Conservation (phyloP, 1,140 invertebrate genomes). For the Drosophila chauvacae region DNA sequence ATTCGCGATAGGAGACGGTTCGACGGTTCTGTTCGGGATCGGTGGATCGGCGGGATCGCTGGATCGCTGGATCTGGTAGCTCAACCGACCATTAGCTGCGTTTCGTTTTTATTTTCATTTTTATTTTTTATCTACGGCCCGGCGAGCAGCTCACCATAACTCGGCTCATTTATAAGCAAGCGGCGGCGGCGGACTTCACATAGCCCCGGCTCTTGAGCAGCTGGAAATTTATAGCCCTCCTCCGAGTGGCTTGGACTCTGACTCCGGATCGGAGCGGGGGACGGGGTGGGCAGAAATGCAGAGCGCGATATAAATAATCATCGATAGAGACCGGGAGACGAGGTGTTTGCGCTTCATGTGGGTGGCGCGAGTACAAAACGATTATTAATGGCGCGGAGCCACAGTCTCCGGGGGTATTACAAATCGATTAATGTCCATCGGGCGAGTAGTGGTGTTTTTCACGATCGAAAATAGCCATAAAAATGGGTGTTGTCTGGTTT, state of each 20-base stretch:
- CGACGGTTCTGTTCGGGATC: not conserved
- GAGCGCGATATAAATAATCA: slow-evolving; percentile 43
- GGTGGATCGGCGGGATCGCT: not conserved
- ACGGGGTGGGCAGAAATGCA: not conserved
- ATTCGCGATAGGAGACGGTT: slow-evolving; percentile 59
- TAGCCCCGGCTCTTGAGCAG: slow-evolving; percentile 33
- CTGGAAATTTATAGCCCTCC: slow-evolving; percentile 41
- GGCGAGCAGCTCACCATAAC: slow-evolving; percentile 40
- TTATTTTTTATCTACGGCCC: slow-evolving; percentile 42
- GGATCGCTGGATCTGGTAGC: slow-evolving; percentile 8
- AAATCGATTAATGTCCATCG: slow-evolving; percentile 43
- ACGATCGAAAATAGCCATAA: not conserved
- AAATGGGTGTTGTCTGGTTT: slow-evolving; percentile 13
- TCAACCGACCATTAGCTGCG: slow-evolving; percentile 31
- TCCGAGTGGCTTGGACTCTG: not conserved
- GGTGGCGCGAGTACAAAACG: slow-evolving; percentile 48
- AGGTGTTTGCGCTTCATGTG: slow-evolving; percentile 37
- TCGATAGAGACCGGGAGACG: slow-evolving; percentile 7
- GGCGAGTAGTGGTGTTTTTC: slow-evolving; percentile 16
- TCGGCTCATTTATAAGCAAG: slow-evolving; percentile 50
- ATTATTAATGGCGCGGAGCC: slow-evolving; percentile 38
- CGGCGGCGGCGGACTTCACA: slow-evolving; percentile 51
- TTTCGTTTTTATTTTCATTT: not conserved
- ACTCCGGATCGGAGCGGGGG: no score
- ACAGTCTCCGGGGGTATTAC: slow-evolving; percentile 17